Conservation (phyloP, 2,888 invertebrate species). For the Lingula anatina region DNA sequence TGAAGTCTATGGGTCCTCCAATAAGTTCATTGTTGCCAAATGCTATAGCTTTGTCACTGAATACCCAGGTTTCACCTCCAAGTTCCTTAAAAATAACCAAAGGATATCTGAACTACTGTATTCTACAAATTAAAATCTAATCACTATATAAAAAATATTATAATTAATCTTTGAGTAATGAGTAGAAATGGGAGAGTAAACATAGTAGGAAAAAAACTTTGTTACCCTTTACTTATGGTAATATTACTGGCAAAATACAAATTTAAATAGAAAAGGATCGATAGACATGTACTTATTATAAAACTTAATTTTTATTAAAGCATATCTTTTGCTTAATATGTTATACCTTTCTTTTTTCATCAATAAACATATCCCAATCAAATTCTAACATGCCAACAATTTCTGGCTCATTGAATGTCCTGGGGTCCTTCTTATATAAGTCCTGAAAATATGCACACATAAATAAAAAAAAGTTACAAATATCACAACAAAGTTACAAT, state of each 20-base stretch:
- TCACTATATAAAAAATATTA: too few relatives aligned
- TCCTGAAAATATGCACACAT: slow-evolving; percentile 44
- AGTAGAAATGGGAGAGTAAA: too few relatives aligned
- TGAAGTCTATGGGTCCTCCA: slow-evolving; percentile 44
- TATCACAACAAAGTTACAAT: not conserved
- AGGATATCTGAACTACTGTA: not conserved
- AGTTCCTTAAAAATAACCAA: slow-evolving; percentile 28
- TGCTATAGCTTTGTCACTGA: slow-evolving; percentile 40
- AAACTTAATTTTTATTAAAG: too few relatives aligned
- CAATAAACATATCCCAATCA: slow-evolving; percentile 49
- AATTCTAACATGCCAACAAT: slow-evolving; percentile 46
- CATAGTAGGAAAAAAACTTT: too few relatives aligned
- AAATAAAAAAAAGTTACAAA: not conserved
- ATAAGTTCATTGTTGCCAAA: slow-evolving; percentile 41
- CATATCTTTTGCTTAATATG: too few relatives aligned
- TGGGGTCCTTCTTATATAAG: slow-evolving; percentile 26
- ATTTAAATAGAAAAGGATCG: too few relatives aligned
- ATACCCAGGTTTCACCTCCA: slow-evolving; percentile 48
- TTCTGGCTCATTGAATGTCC: slow-evolving; percentile 24
- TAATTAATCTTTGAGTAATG: too few relatives aligned
- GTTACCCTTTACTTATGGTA: too few relatives aligned
- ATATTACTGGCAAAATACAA: too few relatives aligned
- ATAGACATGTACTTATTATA: too few relatives aligned
- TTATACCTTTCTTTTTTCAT: slow-evolving; percentile 42
- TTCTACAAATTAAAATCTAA: too few relatives aligned